Evolutionary conservation across 2,888 invertebrate species (phyloP), one percentile per base, ranked within the genome.

Genomic region (Acrobasis repandana): DNA sequence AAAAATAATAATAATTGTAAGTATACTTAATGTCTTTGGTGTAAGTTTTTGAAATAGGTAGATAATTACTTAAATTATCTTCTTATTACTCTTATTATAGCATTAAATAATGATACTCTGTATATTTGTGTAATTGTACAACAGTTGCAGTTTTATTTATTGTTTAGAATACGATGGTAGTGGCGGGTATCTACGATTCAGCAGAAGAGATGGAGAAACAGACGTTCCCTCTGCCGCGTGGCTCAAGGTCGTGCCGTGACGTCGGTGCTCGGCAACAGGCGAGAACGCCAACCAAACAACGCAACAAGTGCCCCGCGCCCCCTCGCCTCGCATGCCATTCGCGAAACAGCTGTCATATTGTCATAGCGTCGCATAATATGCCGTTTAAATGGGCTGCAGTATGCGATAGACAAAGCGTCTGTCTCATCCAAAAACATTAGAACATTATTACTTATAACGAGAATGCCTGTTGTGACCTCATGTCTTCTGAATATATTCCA

Each of bases 251-350:
- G 83, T 75, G 70, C 67, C 70, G 75, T 88, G 87, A 86, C 88
- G 90, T 87, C 80, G 83, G 65, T 70, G 71, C 73, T 75, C 76
- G 77, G 85, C 87, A 85, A 85, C 85, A 85, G 84, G 83, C 86
- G 83, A 82, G 82, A 79, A 80, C 82, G 82, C 82, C 86, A 85
- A 85, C 88, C 83, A 87, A 90, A 88, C 88, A 88, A 84, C 88
- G 88, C 90, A 91, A 92, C 88, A 90, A 89, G 91, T 90, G 90
- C 86, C 78, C 77, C 83, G 79, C 84, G 77, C 84, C 82, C 81
- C 80, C 84, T 77, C 83, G 72, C 75, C 70, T 77, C 76, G 75
- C 82, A 82, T 80, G 76, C 81, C 80, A 81, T 78, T 82, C 75
- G 82, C 79, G 65, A 80, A 85, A 82, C 80, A 80, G 79, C 80